These are phyloP conservation scores for Entomobrya multifasciata DNA, from an alignment of 2,888 invertebrate species.

Conservation along the genomic window DNA sequence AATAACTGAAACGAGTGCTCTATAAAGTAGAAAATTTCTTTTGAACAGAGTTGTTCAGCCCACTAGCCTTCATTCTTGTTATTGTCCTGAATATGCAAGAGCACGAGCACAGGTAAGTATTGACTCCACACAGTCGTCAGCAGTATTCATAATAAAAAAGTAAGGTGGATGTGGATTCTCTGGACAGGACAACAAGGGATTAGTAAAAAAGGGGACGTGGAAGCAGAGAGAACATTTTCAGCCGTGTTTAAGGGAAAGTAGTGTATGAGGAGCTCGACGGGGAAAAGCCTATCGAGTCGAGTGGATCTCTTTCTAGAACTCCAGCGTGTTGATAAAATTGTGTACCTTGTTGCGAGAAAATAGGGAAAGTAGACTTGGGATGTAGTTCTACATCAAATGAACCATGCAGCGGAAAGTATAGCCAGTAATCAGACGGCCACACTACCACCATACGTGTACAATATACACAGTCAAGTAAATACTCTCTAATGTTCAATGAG, in stretches of 20 bases:
- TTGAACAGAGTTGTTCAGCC: not conserved
- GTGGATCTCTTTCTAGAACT: too few species aligned
- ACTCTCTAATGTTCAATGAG: too few species aligned
- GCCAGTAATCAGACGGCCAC: too few species aligned
- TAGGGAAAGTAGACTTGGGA: too few species aligned
- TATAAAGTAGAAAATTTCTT: not conserved
- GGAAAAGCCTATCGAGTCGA: not conserved
- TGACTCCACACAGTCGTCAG: not conserved
- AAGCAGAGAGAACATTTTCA: not conserved
- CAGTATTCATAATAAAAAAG: not conserved
- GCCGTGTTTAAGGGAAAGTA: not conserved
- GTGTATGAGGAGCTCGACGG: not conserved
- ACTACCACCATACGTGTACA: too few species aligned
- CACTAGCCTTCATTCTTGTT: too few species aligned
- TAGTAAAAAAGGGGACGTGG: not conserved
- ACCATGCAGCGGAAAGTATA: too few species aligned
- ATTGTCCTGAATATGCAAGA: not conserved
- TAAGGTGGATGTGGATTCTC: not conserved
- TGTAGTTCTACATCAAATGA: too few species aligned
- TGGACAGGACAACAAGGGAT: constrained; percentile 5
- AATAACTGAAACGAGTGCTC: not conserved
- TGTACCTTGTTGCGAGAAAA: too few species aligned
- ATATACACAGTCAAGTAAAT: too few species aligned
- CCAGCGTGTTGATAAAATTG: not conserved
- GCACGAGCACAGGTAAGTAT: not conserved